Evolutionary conservation across 2,113 vertebrate species (phyloP).

Genomic region (Percopsis transmontana): DNA sequence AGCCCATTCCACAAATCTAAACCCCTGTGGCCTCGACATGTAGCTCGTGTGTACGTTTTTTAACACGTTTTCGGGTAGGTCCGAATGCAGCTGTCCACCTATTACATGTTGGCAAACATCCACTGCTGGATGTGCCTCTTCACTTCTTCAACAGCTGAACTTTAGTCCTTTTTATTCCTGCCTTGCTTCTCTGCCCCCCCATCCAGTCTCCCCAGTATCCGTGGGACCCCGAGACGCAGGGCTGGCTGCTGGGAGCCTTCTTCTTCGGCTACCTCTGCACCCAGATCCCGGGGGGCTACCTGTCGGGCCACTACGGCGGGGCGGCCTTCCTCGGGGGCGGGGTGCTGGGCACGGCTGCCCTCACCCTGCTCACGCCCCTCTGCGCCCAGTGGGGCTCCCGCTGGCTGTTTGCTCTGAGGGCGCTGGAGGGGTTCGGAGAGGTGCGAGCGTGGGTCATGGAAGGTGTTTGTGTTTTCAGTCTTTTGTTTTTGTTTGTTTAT

Average conservation of each 20-base stretch:
- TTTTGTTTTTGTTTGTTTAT: too few relatives aligned
- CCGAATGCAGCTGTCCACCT: too few relatives aligned
- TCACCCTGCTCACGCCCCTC: slow-evolving; percentile 81
- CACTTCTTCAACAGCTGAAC: too few relatives aligned
- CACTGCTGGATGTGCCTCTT: too few relatives aligned
- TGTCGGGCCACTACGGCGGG: slow-evolving; percentile 81
- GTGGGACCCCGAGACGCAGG: slow-evolving; percentile 77
- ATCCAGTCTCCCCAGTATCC: slow-evolving; percentile 65
- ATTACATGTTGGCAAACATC: too few relatives aligned
- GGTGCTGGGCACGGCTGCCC: slow-evolving; percentile 76
- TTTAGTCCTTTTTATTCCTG: not conserved
- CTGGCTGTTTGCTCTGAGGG: slow-evolving; percentile 77
- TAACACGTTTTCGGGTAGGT: too few relatives aligned
- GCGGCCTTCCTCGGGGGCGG: slow-evolving; percentile 79
- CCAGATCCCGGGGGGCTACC: slow-evolving; percentile 84
- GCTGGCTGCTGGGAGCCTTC: slow-evolving; percentile 83
- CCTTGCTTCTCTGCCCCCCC: not conserved
- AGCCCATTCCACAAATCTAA: too few relatives aligned
- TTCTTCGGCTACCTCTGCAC: slow-evolving; percentile 85
- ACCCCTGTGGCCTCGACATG: too few relatives aligned
- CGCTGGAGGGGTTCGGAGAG: slow-evolving; percentile 77
- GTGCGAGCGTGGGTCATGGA: slow-evolving; percentile 37
- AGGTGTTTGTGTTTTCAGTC: not conserved
- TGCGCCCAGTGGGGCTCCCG: slow-evolving; percentile 74
- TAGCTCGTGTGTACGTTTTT: too few relatives aligned